Base-by-base conservation (phyloP, 2,888 invertebrate species). In the Monochamus alternatus region DNA sequence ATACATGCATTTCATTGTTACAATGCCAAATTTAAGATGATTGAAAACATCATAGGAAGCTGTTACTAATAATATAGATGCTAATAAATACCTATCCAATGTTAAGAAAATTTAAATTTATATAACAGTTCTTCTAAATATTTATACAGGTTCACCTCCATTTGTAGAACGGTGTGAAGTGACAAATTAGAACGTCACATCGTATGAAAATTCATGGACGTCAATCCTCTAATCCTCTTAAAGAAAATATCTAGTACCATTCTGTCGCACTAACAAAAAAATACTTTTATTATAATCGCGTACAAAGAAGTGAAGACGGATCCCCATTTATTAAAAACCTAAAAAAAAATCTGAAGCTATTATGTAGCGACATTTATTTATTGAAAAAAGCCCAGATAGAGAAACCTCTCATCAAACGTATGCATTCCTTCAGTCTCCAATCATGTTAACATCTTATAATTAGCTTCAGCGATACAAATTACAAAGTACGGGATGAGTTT, bases 381-480 rank as follows among this genome's bases (percentile, higher is more conserved):
- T 84, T 82, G 82, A 82, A 82, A 82, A 81, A 80, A 81, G 79
- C 78, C 77, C 78, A 80, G 80, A 81, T 80, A 81, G 79, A 82
- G 81, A 82, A 85, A 84, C 84, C 84, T 82, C 84, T 85, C 85
- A 86, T 86, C 85, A 86, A 81, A 85, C 81, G 81, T 82, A 83
- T 85, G 81, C 83, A 83, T 84, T 85, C 82, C 79, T 79, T 75
- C 75, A 72, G 80, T 81, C 79, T 81, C 78, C 77, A 75, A 75
- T 81, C 82, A 81, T 80, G 80, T 81, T 81, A 82, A 81, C 85
- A 84, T 87, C 87, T 87, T 88, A 88, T 88, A 88, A 89, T 88
- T 88, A 89, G 86, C 87, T 87, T 85, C 83, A 87, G 87, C 88
- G 88, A 88, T 89, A 88, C 88, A 89, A 89, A 89, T 89, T 89